Percentiles rank a stretch among this genome's conserved stretches.
These are phyloP conservation scores for Drosophila persimilis DNA, from an alignment of 1,140 invertebrate species.

Conservation along the genomic window DNA sequence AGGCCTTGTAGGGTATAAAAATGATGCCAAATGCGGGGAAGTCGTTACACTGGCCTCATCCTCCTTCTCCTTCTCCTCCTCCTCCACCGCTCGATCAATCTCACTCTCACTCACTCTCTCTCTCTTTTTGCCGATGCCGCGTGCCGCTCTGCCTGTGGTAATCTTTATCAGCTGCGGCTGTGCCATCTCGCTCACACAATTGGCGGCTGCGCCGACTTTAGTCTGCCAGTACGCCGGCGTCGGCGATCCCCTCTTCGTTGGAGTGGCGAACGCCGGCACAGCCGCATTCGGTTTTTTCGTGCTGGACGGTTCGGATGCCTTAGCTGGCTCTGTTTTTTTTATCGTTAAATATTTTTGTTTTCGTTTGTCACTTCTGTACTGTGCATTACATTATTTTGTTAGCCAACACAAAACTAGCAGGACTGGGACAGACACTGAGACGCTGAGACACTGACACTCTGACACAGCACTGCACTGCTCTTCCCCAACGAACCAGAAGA, in stretches of 20 bases:
- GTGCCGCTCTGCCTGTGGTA: slow-evolving; percentile 3
- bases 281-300: slow-evolving; percentile 69
- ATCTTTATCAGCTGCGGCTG: slow-evolving; percentile 20
- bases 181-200: slow-evolving; percentile 38
- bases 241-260: slow-evolving; percentile 59
- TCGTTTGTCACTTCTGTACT: slow-evolving; percentile 8
- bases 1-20: slow-evolving; percentile 37
- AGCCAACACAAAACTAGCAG: too few species aligned
- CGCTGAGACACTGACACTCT: slow-evolving; percentile 17
- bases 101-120: slow-evolving; percentile 15
- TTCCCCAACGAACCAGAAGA: not conserved
- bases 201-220: slow-evolving; percentile 22
- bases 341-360: slow-evolving; percentile 16
- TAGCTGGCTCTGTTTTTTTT: slow-evolving; percentile 1
- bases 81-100: not conserved
- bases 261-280: slow-evolving; percentile 69
- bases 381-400: not conserved
- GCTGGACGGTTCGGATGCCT: slow-evolving; percentile 62
- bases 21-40: slow-evolving; percentile 61
- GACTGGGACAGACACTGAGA: not conserved
- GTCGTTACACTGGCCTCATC: slow-evolving; percentile 20
- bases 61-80: slow-evolving; percentile 1
- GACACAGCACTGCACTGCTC: not conserved
- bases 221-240: slow-evolving; percentile 23
- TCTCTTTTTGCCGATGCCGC: slow-evolving; percentile 1